phyloP scores from a whole-genome alignment of 2,888 invertebrate genomes.

The Bellardia bayeri region DNA sequence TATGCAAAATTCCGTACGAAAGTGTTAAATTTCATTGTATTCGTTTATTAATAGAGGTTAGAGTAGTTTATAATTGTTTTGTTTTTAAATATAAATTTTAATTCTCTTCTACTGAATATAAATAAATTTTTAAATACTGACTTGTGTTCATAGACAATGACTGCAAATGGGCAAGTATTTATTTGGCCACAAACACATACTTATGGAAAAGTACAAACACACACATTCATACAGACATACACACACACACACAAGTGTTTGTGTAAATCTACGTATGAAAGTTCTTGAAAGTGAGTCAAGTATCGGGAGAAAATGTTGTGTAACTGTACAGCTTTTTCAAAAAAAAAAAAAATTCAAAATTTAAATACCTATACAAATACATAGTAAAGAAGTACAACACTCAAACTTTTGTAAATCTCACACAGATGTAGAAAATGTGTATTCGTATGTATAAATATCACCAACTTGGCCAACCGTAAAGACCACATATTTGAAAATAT shows the following conservation, averaged over 20 bases:
- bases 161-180: conserved; percentile 35
- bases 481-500: conserved; percentile 59
- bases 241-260: not conserved
- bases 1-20: not conserved
- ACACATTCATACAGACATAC: not conserved
- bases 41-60: conserved; percentile 44
- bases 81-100: conserved; percentile 42
- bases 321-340: conserved; percentile 15
- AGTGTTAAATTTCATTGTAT: conserved; percentile 16
- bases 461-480: conserved; percentile 57
- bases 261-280: not conserved
- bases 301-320: not conserved
- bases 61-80: conserved; percentile 55
- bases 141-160: conserved; percentile 21
- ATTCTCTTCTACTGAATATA: not conserved
- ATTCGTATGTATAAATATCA: conserved; percentile 40
- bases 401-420: not conserved
- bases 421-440: not conserved
- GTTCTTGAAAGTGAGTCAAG: conserved; percentile 7
- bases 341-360: not conserved
- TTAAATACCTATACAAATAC: not conserved
- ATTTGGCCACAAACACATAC: conserved; percentile 4
- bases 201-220: not conserved
- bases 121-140: conserved; percentile 41
- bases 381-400: not conserved